Base-by-base conservation (phyloP, 2,113 vertebrate species). In the Nesoenas mayeri region DNA sequence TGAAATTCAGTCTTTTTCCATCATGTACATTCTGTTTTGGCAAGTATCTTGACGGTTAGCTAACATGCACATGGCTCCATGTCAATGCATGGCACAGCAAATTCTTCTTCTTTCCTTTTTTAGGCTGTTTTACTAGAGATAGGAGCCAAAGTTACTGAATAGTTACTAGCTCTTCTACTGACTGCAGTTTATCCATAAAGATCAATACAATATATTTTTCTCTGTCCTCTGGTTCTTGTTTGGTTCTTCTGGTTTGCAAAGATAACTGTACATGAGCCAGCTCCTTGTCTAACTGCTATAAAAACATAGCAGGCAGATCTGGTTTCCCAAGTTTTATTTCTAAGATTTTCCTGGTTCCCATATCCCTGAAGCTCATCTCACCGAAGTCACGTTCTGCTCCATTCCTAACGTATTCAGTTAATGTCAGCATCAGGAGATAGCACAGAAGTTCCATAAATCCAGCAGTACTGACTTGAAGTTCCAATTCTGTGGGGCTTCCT, bases 381-480 rank as follows among this genome's bases (percentile, higher is more conserved):
- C n/a, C 70, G 74, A 89, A 51, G 48, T 47, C 6, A 1, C 28
- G 66, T 77, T 67, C 77, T 18, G 6, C 22, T 53, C 61, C 28
- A 25, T 74, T 93, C 75, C 22, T 38, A 36, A 34, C 25, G 54
- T 47, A 32, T 62, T 95, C 79, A 83, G 88, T 53, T 91, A 94
- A 72, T 31, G 44, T 65, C 34, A 95, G 65, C 54, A 40, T 91
- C 89, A 84, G 73, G 48, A 91, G 58, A 77, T 9, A 95, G 61
- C 64, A 81, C 29, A 77, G 88, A 84, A 53, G 67, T 69, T 70
- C 11, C 3, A 36, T 93, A 88, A 86, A 91, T 32, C 65, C 89
- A 95, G 62, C 85, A 79, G 85, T 51, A 80, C 61, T 89, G 84
- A 93, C 89, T 95, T 90, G 79, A 73, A 94, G 69, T 90, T 71